Evolutionary conservation across 2,797 vertebrate species (phyloP).

Genomic region (Erpetoichthys calabaricus): DNA sequence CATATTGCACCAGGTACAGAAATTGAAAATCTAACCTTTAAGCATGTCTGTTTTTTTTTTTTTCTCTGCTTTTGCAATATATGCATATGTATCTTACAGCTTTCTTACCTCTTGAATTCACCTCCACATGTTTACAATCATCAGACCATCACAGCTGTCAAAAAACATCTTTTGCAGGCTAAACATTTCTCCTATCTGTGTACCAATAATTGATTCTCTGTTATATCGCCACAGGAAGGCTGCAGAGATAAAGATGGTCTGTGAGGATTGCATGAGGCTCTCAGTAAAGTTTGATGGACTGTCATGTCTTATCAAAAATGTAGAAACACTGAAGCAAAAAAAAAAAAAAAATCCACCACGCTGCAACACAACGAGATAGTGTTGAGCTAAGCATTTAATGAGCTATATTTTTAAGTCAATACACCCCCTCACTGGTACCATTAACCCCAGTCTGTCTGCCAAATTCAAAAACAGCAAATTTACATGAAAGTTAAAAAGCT

Average conservation of each 20-base stretch:
- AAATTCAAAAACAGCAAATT: too few species aligned
- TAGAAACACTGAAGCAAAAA: conserved; percentile 36
- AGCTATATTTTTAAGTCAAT: not conserved
- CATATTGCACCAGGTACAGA: not conserved
- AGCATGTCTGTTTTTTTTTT: conserved; percentile 25
- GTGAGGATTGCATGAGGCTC: conserved; percentile 35
- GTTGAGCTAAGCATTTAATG: not conserved
- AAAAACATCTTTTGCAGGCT: conserved; percentile 32
- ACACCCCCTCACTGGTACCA: too few species aligned
- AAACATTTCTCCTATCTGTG: conserved; percentile 40
- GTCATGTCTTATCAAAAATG: conserved; percentile 53
- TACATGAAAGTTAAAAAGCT: too few species aligned
- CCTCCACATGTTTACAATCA: conserved; percentile 42
- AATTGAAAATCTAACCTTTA: conserved; percentile 14
- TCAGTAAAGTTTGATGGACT: conserved; percentile 46
- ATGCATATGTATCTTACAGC: too few species aligned
- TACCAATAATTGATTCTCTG: conserved; percentile 61
- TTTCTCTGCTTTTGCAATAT: conserved; percentile 10
- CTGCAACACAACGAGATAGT: not conserved
- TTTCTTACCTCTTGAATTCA: conserved; percentile 36
- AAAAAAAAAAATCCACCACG: not conserved
- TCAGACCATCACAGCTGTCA: conserved; percentile 50
- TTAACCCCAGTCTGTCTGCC: too few species aligned
- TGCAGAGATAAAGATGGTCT: conserved; percentile 43
- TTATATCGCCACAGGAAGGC: conserved; percentile 51